Conservation (phyloP, 37 sponge, comb jelly and placozoan species). For the Ianthella basta region DNA sequence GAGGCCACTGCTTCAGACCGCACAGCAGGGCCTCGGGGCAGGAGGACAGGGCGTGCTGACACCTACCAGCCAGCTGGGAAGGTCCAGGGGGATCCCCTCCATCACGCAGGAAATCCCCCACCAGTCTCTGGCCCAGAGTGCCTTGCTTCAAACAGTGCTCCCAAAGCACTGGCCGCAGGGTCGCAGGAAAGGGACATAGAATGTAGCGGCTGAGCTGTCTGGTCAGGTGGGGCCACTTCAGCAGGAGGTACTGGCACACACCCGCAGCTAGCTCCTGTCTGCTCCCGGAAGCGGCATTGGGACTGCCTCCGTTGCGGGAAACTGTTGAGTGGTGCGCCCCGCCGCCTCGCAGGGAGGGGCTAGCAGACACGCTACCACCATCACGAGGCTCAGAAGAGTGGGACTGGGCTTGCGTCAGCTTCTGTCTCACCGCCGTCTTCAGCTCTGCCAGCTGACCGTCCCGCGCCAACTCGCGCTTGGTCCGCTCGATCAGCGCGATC, state of each 20-base stretch:
- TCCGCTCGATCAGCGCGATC: neutral
- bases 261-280: neutral
- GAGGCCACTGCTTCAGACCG: neutral
- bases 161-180: neutral
- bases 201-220: neutral
- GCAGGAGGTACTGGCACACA: neutral
- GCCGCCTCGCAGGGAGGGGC: too few relatives aligned
- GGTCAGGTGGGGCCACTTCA: constrained; percentile 18
- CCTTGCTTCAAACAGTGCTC: neutral
- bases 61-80: neutral
- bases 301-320: too few relatives aligned
- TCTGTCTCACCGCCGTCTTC: constrained; percentile 1
- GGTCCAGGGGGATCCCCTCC: neutral
- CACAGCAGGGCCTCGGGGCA: neutral
- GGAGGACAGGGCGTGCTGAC: neutral
- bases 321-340: too few relatives aligned
- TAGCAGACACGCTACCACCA: neutral
- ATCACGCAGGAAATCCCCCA: neutral
- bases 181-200: neutral
- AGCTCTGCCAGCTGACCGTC: neutral
- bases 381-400: neutral
- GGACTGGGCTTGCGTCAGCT: neutral
- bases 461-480: neutral
- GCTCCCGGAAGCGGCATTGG: neutral
- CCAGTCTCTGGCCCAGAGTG: too few relatives aligned